Evolutionary conservation across 2,113 vertebrate genomes (phyloP).

Genomic region (Cyanistes caeruleus): DNA sequence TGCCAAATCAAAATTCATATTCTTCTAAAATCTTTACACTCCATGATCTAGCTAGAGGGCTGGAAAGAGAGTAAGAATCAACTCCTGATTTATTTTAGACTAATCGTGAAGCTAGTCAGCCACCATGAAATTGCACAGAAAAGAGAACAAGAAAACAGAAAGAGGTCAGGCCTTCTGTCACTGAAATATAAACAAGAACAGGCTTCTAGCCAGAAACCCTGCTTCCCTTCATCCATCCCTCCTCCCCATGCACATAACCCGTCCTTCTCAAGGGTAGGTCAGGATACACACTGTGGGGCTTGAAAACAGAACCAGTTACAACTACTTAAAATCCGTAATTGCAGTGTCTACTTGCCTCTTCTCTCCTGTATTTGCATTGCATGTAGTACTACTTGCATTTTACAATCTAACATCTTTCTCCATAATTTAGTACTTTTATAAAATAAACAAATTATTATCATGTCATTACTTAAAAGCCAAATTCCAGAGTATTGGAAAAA

Average conservation of each 20-base stretch:
- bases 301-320: neutral
- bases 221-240: neutral
- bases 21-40: neutral
- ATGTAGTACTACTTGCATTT: neutral
- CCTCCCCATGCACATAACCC: neutral
- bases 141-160: slow-evolving; percentile 38
- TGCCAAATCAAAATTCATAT: neutral
- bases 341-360: neutral
- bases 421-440: neutral
- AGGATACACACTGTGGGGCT: neutral
- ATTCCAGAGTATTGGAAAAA: neutral
- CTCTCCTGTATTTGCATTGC: neutral
- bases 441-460: neutral
- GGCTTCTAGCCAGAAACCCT: neutral
- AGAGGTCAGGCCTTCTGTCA: slow-evolving; percentile 46
- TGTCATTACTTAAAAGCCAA: neutral
- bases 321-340: neutral
- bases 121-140: slow-evolving; percentile 51
- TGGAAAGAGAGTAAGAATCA: neutral
- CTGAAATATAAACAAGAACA: slow-evolving; percentile 17
- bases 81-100: slow-evolving; percentile 18
- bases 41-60: neutral
- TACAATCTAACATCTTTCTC: neutral
- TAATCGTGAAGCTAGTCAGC: slow-evolving; percentile 33
- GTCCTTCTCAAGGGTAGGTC: neutral